phyloP scores from a whole-genome alignment of 2,113 vertebrate genomes.

The Sebastes schlegelii region DNA sequence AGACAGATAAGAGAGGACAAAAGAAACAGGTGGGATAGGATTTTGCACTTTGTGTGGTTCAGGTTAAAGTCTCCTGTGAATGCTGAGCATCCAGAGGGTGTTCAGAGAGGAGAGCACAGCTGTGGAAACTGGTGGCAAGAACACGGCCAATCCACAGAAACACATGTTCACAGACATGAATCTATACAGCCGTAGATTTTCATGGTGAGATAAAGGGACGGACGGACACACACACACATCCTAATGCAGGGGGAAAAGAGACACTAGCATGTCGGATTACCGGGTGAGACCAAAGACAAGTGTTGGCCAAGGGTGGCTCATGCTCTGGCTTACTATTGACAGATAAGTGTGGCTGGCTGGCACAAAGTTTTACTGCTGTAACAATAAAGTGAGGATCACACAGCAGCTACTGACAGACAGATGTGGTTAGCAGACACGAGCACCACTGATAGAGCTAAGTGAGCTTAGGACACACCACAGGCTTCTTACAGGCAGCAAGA shows the following conservation, averaged over 20 bases:
- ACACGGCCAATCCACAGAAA: conserved; percentile 26
- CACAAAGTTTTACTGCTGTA: conserved; percentile 65
- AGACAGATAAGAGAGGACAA: conserved; percentile 31
- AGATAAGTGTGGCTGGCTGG: conserved; percentile 68
- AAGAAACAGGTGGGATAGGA: neutral
- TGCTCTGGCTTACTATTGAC: conserved; percentile 62
- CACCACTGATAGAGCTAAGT: conserved; percentile 31
- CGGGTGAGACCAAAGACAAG: conserved; percentile 56
- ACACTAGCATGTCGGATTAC: conserved; percentile 68
- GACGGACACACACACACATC: conserved; percentile 19
- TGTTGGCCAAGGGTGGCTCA: conserved; percentile 60
- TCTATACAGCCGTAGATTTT: conserved; percentile 34
- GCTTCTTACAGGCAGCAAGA: conserved; percentile 13
- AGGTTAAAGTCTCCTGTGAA: conserved; percentile 43
- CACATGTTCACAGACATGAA: conserved; percentile 33
- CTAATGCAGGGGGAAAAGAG: conserved; percentile 51
- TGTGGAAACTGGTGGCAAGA: conserved; percentile 20
- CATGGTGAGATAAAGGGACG: conserved; percentile 37
- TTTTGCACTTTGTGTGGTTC: conserved; percentile 3
- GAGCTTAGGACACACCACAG: conserved; percentile 41
- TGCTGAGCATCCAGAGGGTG: conserved; percentile 9
- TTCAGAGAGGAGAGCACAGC: conserved; percentile 37
- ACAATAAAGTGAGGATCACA: conserved; percentile 54
- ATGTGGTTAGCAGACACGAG: conserved; percentile 43
- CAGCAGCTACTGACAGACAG: conserved; percentile 48